Conservation (phyloP, 2,888 invertebrate species). For the Noctua janthe region DNA sequence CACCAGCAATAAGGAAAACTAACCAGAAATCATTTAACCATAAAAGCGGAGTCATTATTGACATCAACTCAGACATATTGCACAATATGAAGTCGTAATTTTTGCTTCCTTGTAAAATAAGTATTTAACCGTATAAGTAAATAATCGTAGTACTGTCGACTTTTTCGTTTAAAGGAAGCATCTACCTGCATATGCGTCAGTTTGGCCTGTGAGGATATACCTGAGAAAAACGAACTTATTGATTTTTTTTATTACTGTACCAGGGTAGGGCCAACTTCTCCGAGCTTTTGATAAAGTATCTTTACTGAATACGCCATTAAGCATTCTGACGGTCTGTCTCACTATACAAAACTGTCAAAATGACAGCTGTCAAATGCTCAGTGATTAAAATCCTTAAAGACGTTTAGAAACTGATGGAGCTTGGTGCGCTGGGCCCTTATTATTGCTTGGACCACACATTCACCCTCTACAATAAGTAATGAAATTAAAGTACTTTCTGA, state of each 20-base stretch:
- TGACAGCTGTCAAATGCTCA: not conserved
- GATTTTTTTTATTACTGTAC: no score
- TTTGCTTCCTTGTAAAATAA: constrained; percentile 9
- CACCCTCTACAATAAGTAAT: not conserved
- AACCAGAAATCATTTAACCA: not conserved
- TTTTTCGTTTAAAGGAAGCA: not conserved
- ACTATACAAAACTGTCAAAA: no score
- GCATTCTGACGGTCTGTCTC: not conserved
- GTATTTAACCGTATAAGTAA: not conserved
- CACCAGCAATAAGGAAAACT: constrained; percentile 35
- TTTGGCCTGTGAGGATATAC: not conserved
- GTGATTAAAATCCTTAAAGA: not conserved
- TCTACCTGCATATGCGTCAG: not conserved
- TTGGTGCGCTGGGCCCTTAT: not conserved
- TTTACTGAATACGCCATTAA: not conserved
- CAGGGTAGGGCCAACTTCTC: no score
- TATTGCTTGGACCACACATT: not conserved
- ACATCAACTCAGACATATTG: constrained; percentile 4
- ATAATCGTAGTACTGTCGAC: not conserved
- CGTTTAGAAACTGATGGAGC: not conserved
- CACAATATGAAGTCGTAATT: not conserved
- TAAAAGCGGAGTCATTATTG: constrained; percentile 10
- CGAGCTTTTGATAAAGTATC: not conserved
- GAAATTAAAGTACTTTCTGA: constrained; percentile 12
- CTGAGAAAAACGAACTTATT: not conserved